Evolutionary conservation across 2,113 vertebrate species (phyloP).

Genomic region (Hipposideros armiger): DNA sequence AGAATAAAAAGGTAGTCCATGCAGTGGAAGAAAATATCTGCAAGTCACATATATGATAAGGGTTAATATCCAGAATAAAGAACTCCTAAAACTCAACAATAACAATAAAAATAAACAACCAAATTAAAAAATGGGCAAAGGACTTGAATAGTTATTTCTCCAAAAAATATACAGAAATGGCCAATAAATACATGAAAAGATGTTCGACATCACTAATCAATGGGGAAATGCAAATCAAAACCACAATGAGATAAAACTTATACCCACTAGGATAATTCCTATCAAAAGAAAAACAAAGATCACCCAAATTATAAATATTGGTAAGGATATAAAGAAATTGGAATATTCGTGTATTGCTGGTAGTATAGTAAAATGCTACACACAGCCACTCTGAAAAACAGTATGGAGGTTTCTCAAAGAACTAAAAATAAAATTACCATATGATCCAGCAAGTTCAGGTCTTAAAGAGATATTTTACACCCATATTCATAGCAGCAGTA

Average conservation of each 20-base stretch:
- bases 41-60: not conserved
- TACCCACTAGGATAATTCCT: not conserved
- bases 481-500: not conserved
- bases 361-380: not conserved
- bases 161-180: not conserved
- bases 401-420: not conserved
- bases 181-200: not conserved
- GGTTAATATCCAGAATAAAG: not conserved
- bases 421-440: slow-evolving; percentile 6
- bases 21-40: not conserved
- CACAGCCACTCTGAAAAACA: not conserved
- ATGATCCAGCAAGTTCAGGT: not conserved
- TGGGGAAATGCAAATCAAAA: slow-evolving; percentile 18
- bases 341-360: not conserved
- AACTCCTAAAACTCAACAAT: not conserved
- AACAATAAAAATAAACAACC: not conserved
- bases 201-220: not conserved
- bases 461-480: not conserved
- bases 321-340: not conserved
- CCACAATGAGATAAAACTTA: not conserved
- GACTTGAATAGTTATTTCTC: not conserved
- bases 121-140: not conserved
- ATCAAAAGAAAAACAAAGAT: not conserved
- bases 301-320: not conserved
- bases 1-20: not conserved